Evolutionary conservation across 2,797 vertebrate genomes (phyloP), one percentile per base, ranked within the genome.

Genomic region (Tamandua tetradactyla): DNA sequence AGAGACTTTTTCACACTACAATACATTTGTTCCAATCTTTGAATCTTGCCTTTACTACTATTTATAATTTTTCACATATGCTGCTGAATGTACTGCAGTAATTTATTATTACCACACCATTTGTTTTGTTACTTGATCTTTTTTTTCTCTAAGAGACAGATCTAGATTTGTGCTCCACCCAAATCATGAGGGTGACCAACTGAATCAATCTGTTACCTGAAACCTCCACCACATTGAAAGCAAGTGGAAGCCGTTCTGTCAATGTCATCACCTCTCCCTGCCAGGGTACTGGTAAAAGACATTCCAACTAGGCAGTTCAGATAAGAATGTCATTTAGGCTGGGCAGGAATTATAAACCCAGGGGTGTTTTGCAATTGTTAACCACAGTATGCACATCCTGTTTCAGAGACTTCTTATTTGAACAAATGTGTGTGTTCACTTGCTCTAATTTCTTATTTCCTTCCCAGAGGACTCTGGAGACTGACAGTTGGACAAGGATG

Each of bases 321-420:
- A 98, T 96, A 98, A 98, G 98, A 99, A 98, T 98, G 98, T 96
- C 96, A 96, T 96, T 98, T 98, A 97, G 98, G 98, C 98, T 98
- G 97, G 98, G 96, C 98, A 97, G 97, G 97, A 95, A 97, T 89
- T 96, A n/a, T 94, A 97, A 95, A 96, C 96, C 97, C 96, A 97
- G 75, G 97, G 93, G 93, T 97, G 91, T 95, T 97, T 93, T 97
- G 96, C 85, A 96, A 93, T 97, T 97, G 93, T 96, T 52, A 97
- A 97, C 98, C 96, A 97, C 95, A 96, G 72, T 57, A 84, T 96
- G 79, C 87, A 90, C 95, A 87, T 94, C 93, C 37, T 92, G 87
- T 95, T 62, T 95, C 32, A 87, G 49, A 96, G 1, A 18, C 75
- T 86, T 61, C 30, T 25, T 84, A 27, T 89, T 80, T 86, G 57